Evolutionary conservation across 2,113 vertebrate genomes (phyloP).

Genomic region (Oreochromis tanganicae): DNA sequence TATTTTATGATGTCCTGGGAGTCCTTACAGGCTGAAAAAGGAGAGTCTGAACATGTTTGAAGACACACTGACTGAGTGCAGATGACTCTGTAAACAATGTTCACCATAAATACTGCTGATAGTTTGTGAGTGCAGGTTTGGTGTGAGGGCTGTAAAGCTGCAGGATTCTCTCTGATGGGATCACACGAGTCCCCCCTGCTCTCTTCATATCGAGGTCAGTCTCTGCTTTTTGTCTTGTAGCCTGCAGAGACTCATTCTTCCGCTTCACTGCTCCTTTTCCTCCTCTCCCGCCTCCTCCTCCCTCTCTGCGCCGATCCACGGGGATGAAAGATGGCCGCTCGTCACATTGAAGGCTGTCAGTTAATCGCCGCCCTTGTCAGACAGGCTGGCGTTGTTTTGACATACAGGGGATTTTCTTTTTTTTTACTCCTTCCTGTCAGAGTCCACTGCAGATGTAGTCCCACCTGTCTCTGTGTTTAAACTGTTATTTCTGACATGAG

Average conservation of each 20-base stretch:
- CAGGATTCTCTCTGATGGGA: background rate
- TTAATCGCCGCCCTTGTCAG: background rate
- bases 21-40: background rate
- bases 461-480: background rate
- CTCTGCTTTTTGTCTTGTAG: slow-evolving; percentile 44
- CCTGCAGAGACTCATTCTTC: slow-evolving; percentile 57
- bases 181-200: background rate
- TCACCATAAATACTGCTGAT: background rate
- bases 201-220: slow-evolving; percentile 51
- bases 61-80: background rate
- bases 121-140: background rate
- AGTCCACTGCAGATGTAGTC: background rate
- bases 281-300: background rate
- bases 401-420: background rate
- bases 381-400: background rate
- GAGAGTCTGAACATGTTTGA: background rate
- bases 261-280: slow-evolving; percentile 31
- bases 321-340: slow-evolving; percentile 25
- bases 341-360: slow-evolving; percentile 24
- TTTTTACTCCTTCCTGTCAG: background rate
- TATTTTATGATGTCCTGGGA: background rate
- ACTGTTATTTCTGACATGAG: background rate
- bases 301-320: background rate
- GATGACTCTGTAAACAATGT: background rate
- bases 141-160: background rate